Evolutionary conservation across 2,888 invertebrate species (phyloP).

Genomic region (Oscheius sp.): DNA sequence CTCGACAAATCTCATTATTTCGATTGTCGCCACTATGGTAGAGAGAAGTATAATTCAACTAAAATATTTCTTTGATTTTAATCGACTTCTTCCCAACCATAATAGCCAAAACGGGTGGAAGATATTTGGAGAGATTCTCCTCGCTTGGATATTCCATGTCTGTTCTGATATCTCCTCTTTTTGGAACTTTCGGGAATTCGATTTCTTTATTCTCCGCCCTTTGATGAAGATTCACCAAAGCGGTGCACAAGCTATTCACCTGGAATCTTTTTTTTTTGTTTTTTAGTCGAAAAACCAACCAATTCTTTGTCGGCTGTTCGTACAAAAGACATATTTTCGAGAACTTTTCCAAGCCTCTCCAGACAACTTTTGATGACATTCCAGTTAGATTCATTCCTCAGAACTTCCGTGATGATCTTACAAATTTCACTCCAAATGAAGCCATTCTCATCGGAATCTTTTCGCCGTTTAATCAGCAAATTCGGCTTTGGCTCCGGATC

Average conservation of each 20-base stretch:
- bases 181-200: conserved; percentile 15
- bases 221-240: background rate
- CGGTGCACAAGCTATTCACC: conserved; percentile 6
- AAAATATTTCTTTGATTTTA: background rate
- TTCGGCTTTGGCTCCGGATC: conserved; percentile 16
- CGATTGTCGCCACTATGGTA: conserved; percentile 2
- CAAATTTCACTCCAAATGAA: conserved; percentile 46
- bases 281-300: background rate
- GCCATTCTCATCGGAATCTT: conserved; percentile 14
- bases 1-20: conserved; percentile 22
- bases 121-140: conserved; percentile 34
- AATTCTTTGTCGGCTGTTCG: conserved; percentile 31
- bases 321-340: conserved; percentile 44
- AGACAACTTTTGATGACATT: conserved; percentile 28
- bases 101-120: conserved; percentile 47
- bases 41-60: conserved; percentile 31
- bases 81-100: conserved; percentile 23
- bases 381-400: conserved; percentile 10
- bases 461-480: conserved; percentile 12
- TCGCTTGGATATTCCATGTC: conserved; percentile 2
- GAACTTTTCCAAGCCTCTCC: conserved; percentile 36
- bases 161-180: background rate
- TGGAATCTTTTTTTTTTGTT: background rate
- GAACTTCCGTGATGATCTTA: conserved; percentile 15
- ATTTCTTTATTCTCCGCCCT: background rate